Evolutionary conservation across 2,888 invertebrate genomes (phyloP), one percentile per base, ranked within the genome.

Genomic region (Metopia argyrocephala): DNA sequence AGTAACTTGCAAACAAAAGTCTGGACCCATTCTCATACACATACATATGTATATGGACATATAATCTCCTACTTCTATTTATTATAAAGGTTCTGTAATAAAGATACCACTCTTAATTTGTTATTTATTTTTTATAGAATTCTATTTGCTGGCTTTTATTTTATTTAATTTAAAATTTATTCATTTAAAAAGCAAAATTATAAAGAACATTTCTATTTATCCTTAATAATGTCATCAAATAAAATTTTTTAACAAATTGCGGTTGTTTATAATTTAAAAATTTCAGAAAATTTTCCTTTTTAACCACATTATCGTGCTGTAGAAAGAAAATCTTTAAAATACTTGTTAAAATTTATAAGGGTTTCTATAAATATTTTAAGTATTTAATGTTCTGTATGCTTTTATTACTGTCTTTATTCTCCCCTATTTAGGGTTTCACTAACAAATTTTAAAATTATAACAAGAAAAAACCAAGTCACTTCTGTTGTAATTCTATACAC

Each of bases 211-310:
- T 61, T 38, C 15, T 21, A 45, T 62, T 62, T 46, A 18, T 46
- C 12, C 15, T 3, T 46, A 25, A 62, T 46, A 62, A 46, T 45
- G 25, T 9, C 25, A 6, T 46, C 5, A 46, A 61, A 23, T n/a
- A 61, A 45, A 23, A 5, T 31, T 61, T 61, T 45, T 23, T 45
- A 61, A 62, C 46, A 62, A 62, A 62, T 62, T 62, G 62, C 46
- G 52, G 50, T 38, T 20, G 6, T 15, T 50, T 6, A 46, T 21
- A 23, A 38, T 70, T 50, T 20, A 38, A 31, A 70, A 38, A 31
- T 25, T 62, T 62, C 18, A n/a, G 6, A 38, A 50, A 70, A 38
- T 54, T 25, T 46, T 46, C 25, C 18, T 9, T 5, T 45, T 62
- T 25, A 46, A 25, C 46, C 62, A 46, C 25, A 62, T 15, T 25